Base-by-base conservation (phyloP, 2,888 invertebrate genomes). In the Drosophila kanekoi region DNA sequence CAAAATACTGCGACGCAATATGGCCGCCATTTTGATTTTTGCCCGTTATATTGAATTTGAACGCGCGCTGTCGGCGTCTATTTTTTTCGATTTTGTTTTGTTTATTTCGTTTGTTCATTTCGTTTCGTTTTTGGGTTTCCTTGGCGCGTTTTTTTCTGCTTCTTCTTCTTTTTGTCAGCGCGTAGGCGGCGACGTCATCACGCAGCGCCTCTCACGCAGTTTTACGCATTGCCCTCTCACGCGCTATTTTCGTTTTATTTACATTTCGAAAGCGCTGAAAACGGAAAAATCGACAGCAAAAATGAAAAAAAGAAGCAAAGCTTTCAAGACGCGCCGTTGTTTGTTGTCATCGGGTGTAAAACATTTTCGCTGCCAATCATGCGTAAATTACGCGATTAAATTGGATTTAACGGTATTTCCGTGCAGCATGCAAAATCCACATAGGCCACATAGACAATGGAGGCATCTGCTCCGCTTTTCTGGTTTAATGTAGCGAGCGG, bases 351-450 rank as follows among this genome's bases (percentile, higher is more conserved):
- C 76, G 74, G 41, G 53, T 72, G 58, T 73, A 56, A 72, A 77
- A 69, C 70, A 65, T 64, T 86, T 80, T 73, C 65, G 89, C 68
- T 85, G 84, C 81, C 87, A 84, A 85, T 85, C 85, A 85, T 89
- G 87, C 87, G 85, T 85, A 81, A 85, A 83, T 89, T 83, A 89
- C 89, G 84, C 89, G 85, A 87, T 85, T 86, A 84, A 89, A 85
- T 87, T 77, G 61, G 77, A 73, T 79, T 81, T 81, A 72, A 86
- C 77, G 79, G 23, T 54, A 70, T 60, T 70, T 74, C 61, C 72
- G 69, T 73, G 71, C 72, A 63, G 62, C 66, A 81, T 81, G 87
- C 73, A 79, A 79, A 85, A 69, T 45, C 28, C 28, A 28, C 8
- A 62, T 61, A 16, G 20, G 16, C 20, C 37, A 33, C 41, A 68